Percentiles rank a stretch among this genome's conserved stretches.
These are phyloP conservation scores for Lanius collurio DNA, from an alignment of 2,113 vertebrate species.

Conservation along the genomic window DNA sequence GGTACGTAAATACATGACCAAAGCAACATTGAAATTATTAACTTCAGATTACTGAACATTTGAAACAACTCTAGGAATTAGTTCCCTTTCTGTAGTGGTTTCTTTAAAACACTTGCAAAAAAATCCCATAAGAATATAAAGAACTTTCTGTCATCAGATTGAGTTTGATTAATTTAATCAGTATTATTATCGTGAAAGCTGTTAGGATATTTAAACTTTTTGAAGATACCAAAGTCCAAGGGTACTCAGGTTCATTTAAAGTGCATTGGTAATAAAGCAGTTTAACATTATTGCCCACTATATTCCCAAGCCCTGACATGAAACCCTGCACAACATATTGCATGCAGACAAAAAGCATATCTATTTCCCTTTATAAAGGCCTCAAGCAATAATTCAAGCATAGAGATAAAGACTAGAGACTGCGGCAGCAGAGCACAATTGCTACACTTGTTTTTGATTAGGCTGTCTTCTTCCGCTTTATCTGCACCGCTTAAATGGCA, in stretches of 20 bases:
- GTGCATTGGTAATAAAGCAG: constrained; percentile 7
- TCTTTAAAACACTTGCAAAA: background rate
- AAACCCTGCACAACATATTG: background rate
- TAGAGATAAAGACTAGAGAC: background rate
- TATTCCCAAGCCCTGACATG: background rate
- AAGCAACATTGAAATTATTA: background rate
- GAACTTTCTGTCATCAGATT: background rate
- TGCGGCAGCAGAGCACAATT: background rate
- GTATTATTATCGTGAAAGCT: background rate
- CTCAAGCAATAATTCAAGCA: background rate
- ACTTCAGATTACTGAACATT: background rate
- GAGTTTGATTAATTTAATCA: constrained; percentile 33
- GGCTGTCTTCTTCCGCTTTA: background rate
- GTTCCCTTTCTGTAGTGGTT: background rate
- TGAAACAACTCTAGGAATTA: background rate
- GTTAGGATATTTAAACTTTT: constrained; percentile 4
- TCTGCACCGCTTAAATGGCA: background rate
- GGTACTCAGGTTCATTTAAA: constrained; percentile 36
- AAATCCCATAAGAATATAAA: background rate
- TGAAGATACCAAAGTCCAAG: background rate
- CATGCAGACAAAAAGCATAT: background rate
- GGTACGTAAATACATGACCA: background rate
- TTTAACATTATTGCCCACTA: background rate
- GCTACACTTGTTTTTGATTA: background rate
- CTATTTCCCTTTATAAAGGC: background rate